Evolutionary conservation across 2,888 invertebrate genomes (phyloP), one percentile per base, ranked within the genome.

Genomic region (Bursaphelenchus okinawaensis): DNA sequence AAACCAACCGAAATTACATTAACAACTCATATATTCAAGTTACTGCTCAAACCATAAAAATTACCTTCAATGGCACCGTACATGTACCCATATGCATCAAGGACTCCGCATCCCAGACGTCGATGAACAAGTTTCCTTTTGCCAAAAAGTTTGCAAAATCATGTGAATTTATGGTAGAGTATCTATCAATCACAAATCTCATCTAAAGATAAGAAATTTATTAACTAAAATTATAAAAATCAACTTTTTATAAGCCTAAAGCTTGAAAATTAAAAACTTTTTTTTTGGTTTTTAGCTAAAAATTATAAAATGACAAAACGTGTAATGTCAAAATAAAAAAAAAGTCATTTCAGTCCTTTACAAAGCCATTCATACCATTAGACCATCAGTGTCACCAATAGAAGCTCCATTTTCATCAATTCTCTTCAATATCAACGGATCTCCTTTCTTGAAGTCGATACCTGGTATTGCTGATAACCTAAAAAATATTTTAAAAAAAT

Each of bases 31-130:
- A 31, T 19, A 8, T 63, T 1, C 24, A 20, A 22, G 55, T 29
- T 55, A 60, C 23, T 4, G 8, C 20, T 52, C 9, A 63, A 16
- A 57, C 20, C n/a, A 29, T 61, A n/a, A n/a, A n/a, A n/a, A n/a
- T 58, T 65, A 85, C 85, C 81, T 82, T 84, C 52, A 86, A 76
- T 29, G 85, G 84, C 0, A 86, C 78, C 50, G 82, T 77, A 58
- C 80, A 79, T 3, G 84, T 83, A 2, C 86, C 86, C 24, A 86
- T 75, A 26, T 84, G 82, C 52, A 85, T 77, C 24, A 86, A 76
- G 0, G 85, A 85, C 66, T 85, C 85, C 0, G 84, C 85, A 71
- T 86, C 85, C 85, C 85, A 86, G 1, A 86, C 83, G 67, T 86
- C 85, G 62, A 86, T 83, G 68, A 83, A 82, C 50, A 86, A 76